A percentile compares a stretch with the other conserved stretches of the same genome.
Conservation (phyloP, 2,888 invertebrate genomes). For the Melitaea athalia region DNA sequence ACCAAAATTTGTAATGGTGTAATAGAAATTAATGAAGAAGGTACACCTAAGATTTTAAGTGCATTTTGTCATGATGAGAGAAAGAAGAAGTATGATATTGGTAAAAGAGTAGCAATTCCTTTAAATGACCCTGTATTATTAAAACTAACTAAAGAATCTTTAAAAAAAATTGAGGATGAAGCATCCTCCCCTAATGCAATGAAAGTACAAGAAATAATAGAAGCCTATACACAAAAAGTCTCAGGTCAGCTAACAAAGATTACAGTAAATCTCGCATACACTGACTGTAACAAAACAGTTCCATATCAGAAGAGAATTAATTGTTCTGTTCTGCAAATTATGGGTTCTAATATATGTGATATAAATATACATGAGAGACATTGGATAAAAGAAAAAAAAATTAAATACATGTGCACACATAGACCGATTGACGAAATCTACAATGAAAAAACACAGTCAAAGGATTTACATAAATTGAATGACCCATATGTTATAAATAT, state of each 20-base stretch:
- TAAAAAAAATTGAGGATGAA: conserved; percentile 61
- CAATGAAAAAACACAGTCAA: conserved; percentile 41
- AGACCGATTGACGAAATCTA: conserved; percentile 55
- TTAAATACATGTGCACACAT: conserved; percentile 58
- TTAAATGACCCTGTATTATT: conserved; percentile 57
- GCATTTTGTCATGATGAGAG: conserved; percentile 73
- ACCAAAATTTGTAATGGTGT: conserved; percentile 81
- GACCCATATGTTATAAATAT: conserved; percentile 58
- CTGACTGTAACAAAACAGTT: conserved; percentile 59
- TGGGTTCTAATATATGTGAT: conserved; percentile 61
- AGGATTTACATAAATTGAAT: conserved; percentile 39
- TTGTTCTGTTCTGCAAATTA: conserved; percentile 52
- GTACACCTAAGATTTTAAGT: conserved; percentile 70
- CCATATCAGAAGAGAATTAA: conserved; percentile 50
- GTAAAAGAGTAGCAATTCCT: conserved; percentile 47
- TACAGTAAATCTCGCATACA: conserved; percentile 52
- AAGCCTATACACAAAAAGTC: conserved; percentile 54
- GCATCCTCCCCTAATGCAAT: conserved; percentile 51
- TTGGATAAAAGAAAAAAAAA: conserved; percentile 55
- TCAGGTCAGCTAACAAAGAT: conserved; percentile 62
- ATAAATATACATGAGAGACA: conserved; percentile 56
- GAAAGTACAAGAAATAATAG: conserved; percentile 54
- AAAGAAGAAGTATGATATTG: conserved; percentile 42
- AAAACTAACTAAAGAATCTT: conserved; percentile 49
- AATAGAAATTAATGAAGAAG: conserved; percentile 65